These are phyloP conservation scores for Sebastes hopkinsi DNA, from an alignment of 2,797 vertebrate genomes.

Conservation along the genomic window DNA sequence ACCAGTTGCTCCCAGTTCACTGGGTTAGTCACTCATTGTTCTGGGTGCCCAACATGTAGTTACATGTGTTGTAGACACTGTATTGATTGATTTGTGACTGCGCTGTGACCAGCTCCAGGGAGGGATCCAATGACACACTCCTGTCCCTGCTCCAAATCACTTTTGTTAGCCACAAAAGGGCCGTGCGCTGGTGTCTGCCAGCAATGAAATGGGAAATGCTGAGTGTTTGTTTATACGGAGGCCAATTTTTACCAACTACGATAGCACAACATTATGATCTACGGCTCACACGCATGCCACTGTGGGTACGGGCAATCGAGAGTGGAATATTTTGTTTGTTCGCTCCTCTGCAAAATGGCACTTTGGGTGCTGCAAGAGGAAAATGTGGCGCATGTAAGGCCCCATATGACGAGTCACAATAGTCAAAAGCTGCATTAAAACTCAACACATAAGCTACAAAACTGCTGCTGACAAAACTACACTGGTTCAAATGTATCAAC, in stretches of 20 bases:
- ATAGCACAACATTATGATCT: conserved; percentile 27
- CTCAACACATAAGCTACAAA: conserved; percentile 7
- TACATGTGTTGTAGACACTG: conserved; percentile 63
- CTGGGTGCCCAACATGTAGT: conserved; percentile 38
- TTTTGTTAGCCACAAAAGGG: conserved; percentile 52
- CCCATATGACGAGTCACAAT: conserved; percentile 7
- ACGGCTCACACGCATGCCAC: background rate
- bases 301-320: conserved; percentile 9
- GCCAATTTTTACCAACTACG: conserved; percentile 36
- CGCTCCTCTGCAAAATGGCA: conserved; percentile 8
- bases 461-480: background rate
- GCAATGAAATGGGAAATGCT: conserved; percentile 48
- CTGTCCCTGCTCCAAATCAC: conserved; percentile 47
- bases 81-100: conserved; percentile 73
- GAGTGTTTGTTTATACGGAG: conserved; percentile 42
- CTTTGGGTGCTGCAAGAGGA: conserved; percentile 8
- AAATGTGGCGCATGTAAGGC: conserved; percentile 11
- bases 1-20: conserved; percentile 47
- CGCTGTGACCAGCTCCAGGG: conserved; percentile 49
- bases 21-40: conserved; percentile 23
- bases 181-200: conserved; percentile 28
- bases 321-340: conserved; percentile 7
- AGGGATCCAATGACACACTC: conserved; percentile 70
- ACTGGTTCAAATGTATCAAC: conserved; percentile 14
- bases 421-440: conserved; percentile 12